A percentile compares a stretch with the other conserved stretches of the same genome.
Conservation (phyloP, 2,113 vertebrate genomes). For the Macrotis lagotis region DNA sequence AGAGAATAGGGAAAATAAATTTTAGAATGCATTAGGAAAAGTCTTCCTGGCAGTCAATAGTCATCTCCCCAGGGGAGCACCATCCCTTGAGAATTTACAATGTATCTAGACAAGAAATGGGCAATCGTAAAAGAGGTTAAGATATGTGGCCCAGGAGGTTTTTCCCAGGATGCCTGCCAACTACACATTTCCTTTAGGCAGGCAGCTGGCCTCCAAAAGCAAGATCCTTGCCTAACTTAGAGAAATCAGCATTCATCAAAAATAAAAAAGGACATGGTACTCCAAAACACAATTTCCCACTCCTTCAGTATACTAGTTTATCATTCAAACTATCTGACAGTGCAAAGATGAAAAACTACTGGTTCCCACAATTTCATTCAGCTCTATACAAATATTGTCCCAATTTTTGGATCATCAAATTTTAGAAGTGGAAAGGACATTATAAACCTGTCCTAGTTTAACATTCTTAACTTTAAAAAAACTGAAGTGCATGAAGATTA, state of each 20-base stretch:
- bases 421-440: not conserved
- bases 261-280: not conserved
- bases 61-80: slow-evolving; percentile 39
- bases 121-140: slow-evolving; percentile 46
- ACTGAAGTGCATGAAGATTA: slow-evolving; percentile 30
- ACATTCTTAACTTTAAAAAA: slow-evolving; percentile 42
- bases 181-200: slow-evolving; percentile 32
- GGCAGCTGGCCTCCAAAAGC: slow-evolving; percentile 19
- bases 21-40: slow-evolving; percentile 44
- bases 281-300: not conserved
- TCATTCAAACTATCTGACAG: not conserved
- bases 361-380: not conserved
- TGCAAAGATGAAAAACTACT: not conserved
- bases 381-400: not conserved
- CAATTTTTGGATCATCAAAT: not conserved
- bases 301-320: not conserved
- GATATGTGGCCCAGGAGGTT: slow-evolving; percentile 46
- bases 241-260: slow-evolving; percentile 18
- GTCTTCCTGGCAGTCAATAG: slow-evolving; percentile 42
- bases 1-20: not conserved
- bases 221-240: slow-evolving; percentile 43
- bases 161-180: slow-evolving; percentile 37
- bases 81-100: slow-evolving; percentile 64
- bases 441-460: not conserved
- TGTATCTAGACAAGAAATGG: slow-evolving; percentile 59